A percentile compares a stretch with the other conserved stretches of the same genome.
Evolutionary conservation across 2,113 vertebrate genomes (phyloP).

Genomic region (Dermatemys mawii): DNA sequence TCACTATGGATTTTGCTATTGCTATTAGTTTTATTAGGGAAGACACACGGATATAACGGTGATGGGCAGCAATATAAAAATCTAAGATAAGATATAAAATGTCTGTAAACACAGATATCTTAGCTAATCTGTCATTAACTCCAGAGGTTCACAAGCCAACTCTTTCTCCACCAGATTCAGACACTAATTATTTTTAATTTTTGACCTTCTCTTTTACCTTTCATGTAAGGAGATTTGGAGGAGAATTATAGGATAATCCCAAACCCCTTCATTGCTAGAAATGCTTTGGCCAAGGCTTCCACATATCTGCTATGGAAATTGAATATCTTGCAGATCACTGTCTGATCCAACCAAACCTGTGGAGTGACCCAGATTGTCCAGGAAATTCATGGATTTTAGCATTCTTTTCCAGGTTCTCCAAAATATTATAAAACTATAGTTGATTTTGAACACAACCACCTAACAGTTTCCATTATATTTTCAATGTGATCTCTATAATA

Average conservation of each 20-base stretch:
- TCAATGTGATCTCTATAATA: not conserved
- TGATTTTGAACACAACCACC: not conserved
- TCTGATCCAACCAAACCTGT: not conserved
- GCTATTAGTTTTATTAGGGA: not conserved
- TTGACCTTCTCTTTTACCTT: not conserved
- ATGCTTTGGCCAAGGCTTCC: not conserved
- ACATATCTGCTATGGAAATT: not conserved
- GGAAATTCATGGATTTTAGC: not conserved
- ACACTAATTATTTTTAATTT: not conserved
- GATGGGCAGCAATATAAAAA: accelerated
- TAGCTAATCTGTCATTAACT: not conserved
- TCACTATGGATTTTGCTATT: not conserved
- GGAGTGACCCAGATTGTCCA: not conserved
- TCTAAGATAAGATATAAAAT: not conserved
- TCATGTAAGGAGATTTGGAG: not conserved
- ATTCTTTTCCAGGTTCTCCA: not conserved
- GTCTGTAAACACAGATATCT: not conserved
- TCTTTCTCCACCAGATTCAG: accelerated
- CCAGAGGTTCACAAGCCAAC: not conserved
- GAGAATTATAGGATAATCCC: not conserved
- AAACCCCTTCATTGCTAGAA: not conserved
- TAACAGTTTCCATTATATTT: not conserved
- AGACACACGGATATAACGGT: not conserved
- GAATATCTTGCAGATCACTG: not conserved
- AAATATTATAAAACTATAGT: not conserved